phyloP scores from a whole-genome alignment of 2,888 invertebrate species.

The Erebia ligea region DNA sequence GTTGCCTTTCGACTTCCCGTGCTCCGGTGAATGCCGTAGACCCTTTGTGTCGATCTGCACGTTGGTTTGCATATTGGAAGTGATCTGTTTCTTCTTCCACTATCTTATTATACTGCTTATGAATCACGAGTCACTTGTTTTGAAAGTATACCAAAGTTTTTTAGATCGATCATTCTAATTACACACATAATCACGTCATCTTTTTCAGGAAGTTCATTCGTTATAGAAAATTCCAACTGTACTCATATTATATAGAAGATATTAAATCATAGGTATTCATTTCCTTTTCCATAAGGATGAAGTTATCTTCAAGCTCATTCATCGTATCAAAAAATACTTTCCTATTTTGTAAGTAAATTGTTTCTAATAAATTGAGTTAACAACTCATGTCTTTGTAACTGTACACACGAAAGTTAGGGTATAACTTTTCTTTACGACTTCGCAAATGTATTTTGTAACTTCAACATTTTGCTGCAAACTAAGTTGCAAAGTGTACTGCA shows the following conservation, averaged over 20 bases:
- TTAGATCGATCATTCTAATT: neutral
- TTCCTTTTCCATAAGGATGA: neutral
- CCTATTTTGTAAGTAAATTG: neutral
- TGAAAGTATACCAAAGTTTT: neutral
- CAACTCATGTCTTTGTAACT: neutral
- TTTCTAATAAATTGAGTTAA: neutral
- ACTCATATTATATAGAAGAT: too few relatives aligned
- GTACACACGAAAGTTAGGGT: slow-evolving; percentile 19
- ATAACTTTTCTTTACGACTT: slow-evolving; percentile 8
- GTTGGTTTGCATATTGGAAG: slow-evolving; percentile 86
- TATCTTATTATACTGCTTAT: slow-evolving; percentile 26
- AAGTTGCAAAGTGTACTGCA: neutral
- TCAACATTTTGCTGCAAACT: neutral
- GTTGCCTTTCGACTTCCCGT: slow-evolving; percentile 78
- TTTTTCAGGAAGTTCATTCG: neutral
- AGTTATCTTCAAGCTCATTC: neutral
- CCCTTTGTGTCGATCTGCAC: slow-evolving; percentile 89
- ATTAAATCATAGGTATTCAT: neutral
- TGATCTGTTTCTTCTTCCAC: slow-evolving; percentile 1
- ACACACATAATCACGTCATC: neutral
- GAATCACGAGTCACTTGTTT: neutral
- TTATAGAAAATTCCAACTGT: neutral
- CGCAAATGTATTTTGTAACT: slow-evolving; percentile 12
- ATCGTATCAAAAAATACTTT: neutral
- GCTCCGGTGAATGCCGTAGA: slow-evolving; percentile 85